These are phyloP conservation scores for Plagodis dolabraria DNA, from an alignment of 2,888 invertebrate species.

Conservation along the genomic window DNA sequence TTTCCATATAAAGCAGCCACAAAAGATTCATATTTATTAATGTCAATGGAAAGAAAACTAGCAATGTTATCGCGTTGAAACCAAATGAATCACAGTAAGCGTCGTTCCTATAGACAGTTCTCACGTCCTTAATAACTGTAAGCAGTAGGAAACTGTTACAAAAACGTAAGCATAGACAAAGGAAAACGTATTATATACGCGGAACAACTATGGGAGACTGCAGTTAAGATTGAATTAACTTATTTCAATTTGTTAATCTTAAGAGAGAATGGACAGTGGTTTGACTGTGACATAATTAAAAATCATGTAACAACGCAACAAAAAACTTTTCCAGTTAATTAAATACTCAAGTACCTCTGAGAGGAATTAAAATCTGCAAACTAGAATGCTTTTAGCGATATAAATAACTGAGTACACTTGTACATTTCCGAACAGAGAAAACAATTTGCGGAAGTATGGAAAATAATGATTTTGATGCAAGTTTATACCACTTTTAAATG, in stretches of 20 bases:
- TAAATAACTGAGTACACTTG: too few species aligned
- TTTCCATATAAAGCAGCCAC: slow-evolving; percentile 9
- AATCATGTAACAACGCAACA: neutral
- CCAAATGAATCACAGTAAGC: slow-evolving; percentile 63
- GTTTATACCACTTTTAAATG: too few species aligned
- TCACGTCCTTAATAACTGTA: slow-evolving; percentile 80
- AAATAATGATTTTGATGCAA: too few species aligned
- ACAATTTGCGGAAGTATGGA: too few species aligned
- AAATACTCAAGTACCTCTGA: too few species aligned
- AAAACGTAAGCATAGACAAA: slow-evolving; percentile 78
- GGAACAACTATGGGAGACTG: slow-evolving; percentile 65
- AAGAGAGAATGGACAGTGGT: slow-evolving; percentile 12
- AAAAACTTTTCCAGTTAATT: neutral
- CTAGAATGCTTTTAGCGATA: too few species aligned
- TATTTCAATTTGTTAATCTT: slow-evolving; percentile 33
- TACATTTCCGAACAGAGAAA: too few species aligned
- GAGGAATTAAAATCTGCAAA: too few species aligned
- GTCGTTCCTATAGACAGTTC: slow-evolving; percentile 57
- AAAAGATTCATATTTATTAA: slow-evolving; percentile 38
- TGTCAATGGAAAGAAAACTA: slow-evolving; percentile 55
- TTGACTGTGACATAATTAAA: slow-evolving; percentile 2
- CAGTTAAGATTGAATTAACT: slow-evolving; percentile 45
- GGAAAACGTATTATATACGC: slow-evolving; percentile 68
- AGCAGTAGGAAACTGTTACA: slow-evolving; percentile 78
- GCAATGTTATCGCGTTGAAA: slow-evolving; percentile 56